Conservation (phyloP, 2,113 vertebrate genomes). For the Machaerirhynchus nigripectus region DNA sequence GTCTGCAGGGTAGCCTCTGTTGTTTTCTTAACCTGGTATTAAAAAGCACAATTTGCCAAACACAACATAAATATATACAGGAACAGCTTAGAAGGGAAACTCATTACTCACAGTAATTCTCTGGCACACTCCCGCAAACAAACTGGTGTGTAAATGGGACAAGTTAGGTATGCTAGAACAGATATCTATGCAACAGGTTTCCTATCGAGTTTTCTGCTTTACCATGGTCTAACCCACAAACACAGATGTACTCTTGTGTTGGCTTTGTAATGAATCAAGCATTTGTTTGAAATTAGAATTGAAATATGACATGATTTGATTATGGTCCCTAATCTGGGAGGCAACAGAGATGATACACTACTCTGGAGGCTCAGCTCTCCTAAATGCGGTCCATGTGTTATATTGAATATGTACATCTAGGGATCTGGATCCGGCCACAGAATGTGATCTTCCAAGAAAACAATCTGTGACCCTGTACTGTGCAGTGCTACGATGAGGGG, state of each 20-base stretch:
- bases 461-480: not conserved
- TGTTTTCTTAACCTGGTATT: constrained; percentile 92
- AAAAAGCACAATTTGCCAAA: not conserved
- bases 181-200: not conserved
- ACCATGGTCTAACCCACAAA: not conserved
- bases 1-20: constrained; percentile 96
- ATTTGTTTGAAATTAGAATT: not conserved
- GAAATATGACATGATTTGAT: not conserved
- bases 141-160: not conserved
- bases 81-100: not conserved
- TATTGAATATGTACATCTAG: not conserved
- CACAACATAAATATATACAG: not conserved
- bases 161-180: not conserved
- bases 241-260: not conserved
- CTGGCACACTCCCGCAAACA: not conserved
- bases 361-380: not conserved
- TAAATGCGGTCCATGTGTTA: not conserved
- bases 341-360: not conserved
- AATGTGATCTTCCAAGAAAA: not conserved
- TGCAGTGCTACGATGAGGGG: not conserved
- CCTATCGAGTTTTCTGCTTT: not conserved
- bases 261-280: not conserved
- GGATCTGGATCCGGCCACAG: not conserved
- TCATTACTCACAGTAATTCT: not conserved
- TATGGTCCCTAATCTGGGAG: not conserved